These are phyloP conservation scores for Tanytarsus gracilentus DNA, from an alignment of 2,888 invertebrate genomes.

Conservation along the genomic window DNA sequence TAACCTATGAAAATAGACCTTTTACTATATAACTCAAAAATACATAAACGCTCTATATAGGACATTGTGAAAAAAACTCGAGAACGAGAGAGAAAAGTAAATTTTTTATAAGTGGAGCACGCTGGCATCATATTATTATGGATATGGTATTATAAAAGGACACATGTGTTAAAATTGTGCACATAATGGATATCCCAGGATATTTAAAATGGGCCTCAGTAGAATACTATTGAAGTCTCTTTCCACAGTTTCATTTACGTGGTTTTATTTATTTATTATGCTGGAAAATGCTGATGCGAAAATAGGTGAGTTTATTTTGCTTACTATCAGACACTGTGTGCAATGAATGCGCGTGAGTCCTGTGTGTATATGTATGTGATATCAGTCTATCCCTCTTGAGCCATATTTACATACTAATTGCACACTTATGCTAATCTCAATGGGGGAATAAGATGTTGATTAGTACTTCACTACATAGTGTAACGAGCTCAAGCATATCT, in stretches of 20 bases:
- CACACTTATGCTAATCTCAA: too few species aligned
- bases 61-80: background rate
- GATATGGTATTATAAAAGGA: constrained; percentile 24
- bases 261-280: constrained; percentile 31
- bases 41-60: background rate
- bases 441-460: too few species aligned
- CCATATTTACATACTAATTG: too few species aligned
- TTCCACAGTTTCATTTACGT: constrained; percentile 29
- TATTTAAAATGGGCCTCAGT: constrained; percentile 31
- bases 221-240: constrained; percentile 30
- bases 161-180: constrained; percentile 25
- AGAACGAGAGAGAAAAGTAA: background rate
- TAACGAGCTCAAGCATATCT: too few species aligned
- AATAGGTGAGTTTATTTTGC: constrained; percentile 30
- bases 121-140: constrained; percentile 8
- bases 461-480: too few species aligned
- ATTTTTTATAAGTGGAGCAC: constrained; percentile 6
- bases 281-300: constrained; percentile 30
- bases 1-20: background rate
- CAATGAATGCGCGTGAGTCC: background rate
- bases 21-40: background rate
- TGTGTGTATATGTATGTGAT: background rate
- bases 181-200: constrained; percentile 30
- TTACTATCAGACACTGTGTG: background rate
- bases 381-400: too few species aligned